These are phyloP conservation scores for Acleris laterana DNA, from an alignment of 2,888 invertebrate species.

Conservation along the genomic window DNA sequence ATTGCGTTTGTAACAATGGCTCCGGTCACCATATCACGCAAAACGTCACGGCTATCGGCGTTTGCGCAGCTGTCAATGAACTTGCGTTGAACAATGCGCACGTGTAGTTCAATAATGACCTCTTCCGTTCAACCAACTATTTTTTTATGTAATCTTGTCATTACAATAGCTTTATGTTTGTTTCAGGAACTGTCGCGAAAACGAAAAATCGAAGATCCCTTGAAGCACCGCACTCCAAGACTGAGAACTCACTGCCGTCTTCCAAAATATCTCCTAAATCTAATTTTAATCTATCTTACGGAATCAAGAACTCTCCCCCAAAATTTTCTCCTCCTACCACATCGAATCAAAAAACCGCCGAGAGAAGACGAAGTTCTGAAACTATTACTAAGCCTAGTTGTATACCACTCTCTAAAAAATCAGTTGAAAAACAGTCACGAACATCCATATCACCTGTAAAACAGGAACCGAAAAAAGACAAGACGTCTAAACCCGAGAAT, in stretches of 20 bases:
- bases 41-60: constrained; percentile 63
- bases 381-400: constrained; percentile 67
- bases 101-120: constrained; percentile 67
- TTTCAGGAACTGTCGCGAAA: constrained; percentile 74
- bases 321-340: constrained; percentile 58
- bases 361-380: constrained; percentile 71
- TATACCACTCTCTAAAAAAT: constrained; percentile 76
- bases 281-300: constrained; percentile 69
- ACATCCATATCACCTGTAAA: constrained; percentile 70
- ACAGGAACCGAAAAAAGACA: constrained; percentile 63
- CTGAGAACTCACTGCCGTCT: constrained; percentile 78
- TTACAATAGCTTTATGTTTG: constrained; percentile 51
- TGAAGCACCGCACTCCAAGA: constrained; percentile 73
- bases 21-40: constrained; percentile 59
- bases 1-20: constrained; percentile 61
- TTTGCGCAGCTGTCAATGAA: constrained; percentile 69
- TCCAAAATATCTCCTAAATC: constrained; percentile 77
- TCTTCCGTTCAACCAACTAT: constrained; percentile 51
- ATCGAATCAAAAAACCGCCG: constrained; percentile 58
- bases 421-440: constrained; percentile 60
- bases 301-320: constrained; percentile 64
- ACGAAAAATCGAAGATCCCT: constrained; percentile 68
- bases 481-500: constrained; percentile 55
- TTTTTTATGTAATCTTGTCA: background rate
- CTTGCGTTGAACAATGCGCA: constrained; percentile 69